These are phyloP conservation scores for Sepiola atlantica DNA, from an alignment of 2,888 invertebrate genomes.

Conservation along the genomic window DNA sequence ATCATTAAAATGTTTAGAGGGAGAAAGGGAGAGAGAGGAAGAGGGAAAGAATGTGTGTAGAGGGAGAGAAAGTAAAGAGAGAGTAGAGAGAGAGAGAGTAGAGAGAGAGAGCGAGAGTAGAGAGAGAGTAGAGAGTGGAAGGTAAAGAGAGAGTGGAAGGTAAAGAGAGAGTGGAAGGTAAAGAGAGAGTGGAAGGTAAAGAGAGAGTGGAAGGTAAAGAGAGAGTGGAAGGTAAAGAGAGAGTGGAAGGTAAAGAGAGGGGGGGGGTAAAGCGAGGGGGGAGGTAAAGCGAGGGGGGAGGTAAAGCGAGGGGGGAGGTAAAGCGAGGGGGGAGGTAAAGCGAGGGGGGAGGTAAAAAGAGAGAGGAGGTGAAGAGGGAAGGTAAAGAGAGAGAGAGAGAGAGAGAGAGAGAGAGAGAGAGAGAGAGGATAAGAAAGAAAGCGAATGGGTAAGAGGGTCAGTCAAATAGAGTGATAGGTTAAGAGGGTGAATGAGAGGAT, in stretches of 20 bases:
- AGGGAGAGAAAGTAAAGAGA: conserved; percentile 37
- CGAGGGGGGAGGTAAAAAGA: neutral
- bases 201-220: neutral
- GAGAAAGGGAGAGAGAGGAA: conserved; percentile 3
- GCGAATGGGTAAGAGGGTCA: too few relatives aligned
- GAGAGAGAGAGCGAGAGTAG: neutral
- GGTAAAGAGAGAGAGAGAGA: conserved; percentile 39
- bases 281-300: neutral
- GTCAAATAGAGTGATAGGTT: too few relatives aligned
- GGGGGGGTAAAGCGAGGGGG: neutral
- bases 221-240: too few relatives aligned
- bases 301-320: neutral
- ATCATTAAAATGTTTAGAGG: neutral
- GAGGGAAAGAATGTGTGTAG: conserved; percentile 45
- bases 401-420: conserved; percentile 50
- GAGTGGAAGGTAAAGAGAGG: neutral
- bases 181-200: neutral
- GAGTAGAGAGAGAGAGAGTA: neutral
- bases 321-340: neutral
- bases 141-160: conserved; percentile 43
- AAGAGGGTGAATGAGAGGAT: too few relatives aligned
- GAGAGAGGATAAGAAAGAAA: too few relatives aligned
- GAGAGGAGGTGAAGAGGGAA: conserved; percentile 37
- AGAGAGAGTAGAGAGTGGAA: neutral
- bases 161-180: conserved; percentile 39